phyloP scores from a whole-genome alignment of 2,888 invertebrate genomes.

The Girardia tigrina region DNA sequence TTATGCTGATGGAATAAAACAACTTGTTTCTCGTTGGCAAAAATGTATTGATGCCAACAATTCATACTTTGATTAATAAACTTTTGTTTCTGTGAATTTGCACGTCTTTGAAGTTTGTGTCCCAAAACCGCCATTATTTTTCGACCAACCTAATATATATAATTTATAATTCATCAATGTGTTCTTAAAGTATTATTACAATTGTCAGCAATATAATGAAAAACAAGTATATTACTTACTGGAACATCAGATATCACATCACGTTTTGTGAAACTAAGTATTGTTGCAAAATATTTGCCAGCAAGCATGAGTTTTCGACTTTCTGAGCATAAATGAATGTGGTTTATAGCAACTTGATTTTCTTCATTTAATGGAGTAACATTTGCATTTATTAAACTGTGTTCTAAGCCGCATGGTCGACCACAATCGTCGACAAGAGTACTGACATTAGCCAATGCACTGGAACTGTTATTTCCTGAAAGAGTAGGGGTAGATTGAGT shows the following conservation, averaged over 20 bases:
- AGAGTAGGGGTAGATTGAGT: not conserved
- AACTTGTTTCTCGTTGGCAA: too few species aligned
- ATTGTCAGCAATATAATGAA: too few species aligned
- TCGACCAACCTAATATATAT: too few species aligned
- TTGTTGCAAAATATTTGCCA: slow-evolving; percentile 3
- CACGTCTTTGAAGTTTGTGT: too few species aligned
- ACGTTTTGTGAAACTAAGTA: slow-evolving; percentile 21
- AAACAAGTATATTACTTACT: slow-evolving; percentile 7
- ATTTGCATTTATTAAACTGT: not conserved
- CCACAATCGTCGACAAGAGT: not conserved
- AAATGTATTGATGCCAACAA: too few species aligned
- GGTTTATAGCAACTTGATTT: slow-evolving; percentile 17
- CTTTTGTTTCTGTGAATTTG: too few species aligned
- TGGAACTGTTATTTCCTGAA: not conserved
- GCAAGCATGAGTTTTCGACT: not conserved
- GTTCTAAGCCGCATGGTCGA: not conserved
- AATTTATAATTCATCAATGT: too few species aligned
- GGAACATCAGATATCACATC: slow-evolving; percentile 27
- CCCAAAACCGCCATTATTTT: too few species aligned
- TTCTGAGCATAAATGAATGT: slow-evolving; percentile 27
- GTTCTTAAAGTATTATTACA: too few species aligned
- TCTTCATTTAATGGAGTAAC: slow-evolving; percentile 24
- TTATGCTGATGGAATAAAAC: too few species aligned
- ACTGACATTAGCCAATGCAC: not conserved
- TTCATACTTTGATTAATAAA: too few species aligned